Percentiles rank a stretch among this genome's conserved stretches.
Conservation (phyloP, 2,113 vertebrate species). For the Chamaea fasciata region DNA sequence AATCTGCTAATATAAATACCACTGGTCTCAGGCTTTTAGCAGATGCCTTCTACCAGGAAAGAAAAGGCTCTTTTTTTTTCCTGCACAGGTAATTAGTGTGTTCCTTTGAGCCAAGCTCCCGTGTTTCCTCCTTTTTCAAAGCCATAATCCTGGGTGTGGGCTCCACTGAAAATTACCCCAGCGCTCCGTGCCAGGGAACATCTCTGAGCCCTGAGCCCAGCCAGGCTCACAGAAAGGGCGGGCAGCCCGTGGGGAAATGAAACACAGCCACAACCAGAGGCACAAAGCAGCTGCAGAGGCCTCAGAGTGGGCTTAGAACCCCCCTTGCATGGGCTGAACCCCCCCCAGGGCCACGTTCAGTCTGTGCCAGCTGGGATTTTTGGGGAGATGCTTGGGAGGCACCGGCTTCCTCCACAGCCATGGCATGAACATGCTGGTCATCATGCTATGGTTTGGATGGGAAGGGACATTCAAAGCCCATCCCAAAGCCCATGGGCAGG, state of each 20-base stretch:
- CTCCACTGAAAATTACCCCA: background rate
- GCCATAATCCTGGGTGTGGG: conserved; percentile 22
- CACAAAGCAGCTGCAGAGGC: background rate
- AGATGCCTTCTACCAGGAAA: conserved; percentile 39
- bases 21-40: conserved; percentile 36
- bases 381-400: background rate
- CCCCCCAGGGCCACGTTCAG: background rate
- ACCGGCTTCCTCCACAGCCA: background rate
- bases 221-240: background rate
- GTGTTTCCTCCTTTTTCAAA: conserved; percentile 14
- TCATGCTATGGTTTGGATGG: background rate
- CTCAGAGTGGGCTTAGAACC: fast-evolving
- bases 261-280: fast-evolving
- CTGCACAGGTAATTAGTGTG: conserved; percentile 19
- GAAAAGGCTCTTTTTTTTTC: background rate
- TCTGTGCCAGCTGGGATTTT: background rate
- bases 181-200: background rate
- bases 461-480: background rate
- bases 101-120: background rate
- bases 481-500: background rate
- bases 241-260: background rate
- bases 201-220: background rate
- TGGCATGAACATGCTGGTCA: background rate
- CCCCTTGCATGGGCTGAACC: background rate
- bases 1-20: conserved; percentile 53